Evolutionary conservation across 2,888 invertebrate genomes (phyloP).

Genomic region (Hedychridium roseum): DNA sequence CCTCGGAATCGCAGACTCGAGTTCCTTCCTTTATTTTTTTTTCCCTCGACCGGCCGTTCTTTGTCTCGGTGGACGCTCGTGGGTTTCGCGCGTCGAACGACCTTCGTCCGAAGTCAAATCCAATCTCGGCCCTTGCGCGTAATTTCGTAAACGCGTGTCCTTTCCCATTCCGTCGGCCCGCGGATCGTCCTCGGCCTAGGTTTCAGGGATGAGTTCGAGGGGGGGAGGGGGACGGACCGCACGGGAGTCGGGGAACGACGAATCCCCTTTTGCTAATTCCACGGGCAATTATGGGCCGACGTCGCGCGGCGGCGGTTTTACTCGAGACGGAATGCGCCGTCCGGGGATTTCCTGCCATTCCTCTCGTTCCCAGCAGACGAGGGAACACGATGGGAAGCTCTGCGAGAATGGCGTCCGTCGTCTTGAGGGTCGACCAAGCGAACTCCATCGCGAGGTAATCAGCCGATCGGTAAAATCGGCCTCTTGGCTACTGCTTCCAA

Average conservation of each 20-base stretch:
- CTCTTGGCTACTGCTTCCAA: too few relatives aligned
- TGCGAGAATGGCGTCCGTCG: background rate
- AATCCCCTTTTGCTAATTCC: constrained; percentile 53
- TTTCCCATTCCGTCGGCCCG: constrained; percentile 48
- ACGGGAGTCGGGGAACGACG: constrained; percentile 42
- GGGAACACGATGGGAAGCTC: background rate
- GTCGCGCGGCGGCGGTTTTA: constrained; percentile 33
- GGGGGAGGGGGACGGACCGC: constrained; percentile 28
- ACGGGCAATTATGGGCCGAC: constrained; percentile 51
- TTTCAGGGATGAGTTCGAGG: background rate
- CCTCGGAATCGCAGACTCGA: constrained; percentile 28
- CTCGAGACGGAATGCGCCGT: constrained; percentile 27
- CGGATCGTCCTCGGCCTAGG: constrained; percentile 25
- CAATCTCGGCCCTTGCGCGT: constrained; percentile 46
- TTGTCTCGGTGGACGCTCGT: background rate
- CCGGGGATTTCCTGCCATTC: constrained; percentile 17
- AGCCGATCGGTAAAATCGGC: too few relatives aligned
- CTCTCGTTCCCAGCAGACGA: background rate
- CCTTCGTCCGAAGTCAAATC: constrained; percentile 54
- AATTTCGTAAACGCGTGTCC: constrained; percentile 52
- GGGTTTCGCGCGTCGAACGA: too few relatives aligned
- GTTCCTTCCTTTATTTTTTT: constrained; percentile 7
- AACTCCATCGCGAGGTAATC: too few relatives aligned
- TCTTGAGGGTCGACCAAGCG: constrained; percentile 20
- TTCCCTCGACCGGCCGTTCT: constrained; percentile 1